A percentile compares a stretch with the other conserved stretches of the same genome.
These are phyloP conservation scores for Pomatostomus ruficeps DNA, from an alignment of 2,113 vertebrate genomes.

Conservation along the genomic window DNA sequence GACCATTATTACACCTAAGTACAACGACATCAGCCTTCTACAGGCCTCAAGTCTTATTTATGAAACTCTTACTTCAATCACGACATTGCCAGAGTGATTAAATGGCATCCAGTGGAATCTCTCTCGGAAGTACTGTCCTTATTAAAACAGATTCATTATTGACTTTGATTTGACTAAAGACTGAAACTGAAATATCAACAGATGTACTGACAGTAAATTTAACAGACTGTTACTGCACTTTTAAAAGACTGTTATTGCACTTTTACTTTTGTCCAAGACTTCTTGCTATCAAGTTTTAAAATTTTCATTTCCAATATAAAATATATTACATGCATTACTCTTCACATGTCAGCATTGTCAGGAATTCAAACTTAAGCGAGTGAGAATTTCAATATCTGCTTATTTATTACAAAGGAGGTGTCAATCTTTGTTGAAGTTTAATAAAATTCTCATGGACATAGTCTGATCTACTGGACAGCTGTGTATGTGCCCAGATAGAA, in stretches of 20 bases:
- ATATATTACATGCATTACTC: background rate
- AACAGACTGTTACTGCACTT: background rate
- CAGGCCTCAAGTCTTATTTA: background rate
- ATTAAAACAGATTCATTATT: background rate
- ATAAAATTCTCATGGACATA: background rate
- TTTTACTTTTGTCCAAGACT: background rate
- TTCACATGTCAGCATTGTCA: background rate
- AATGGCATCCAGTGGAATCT: background rate
- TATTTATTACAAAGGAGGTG: background rate
- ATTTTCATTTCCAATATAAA: background rate
- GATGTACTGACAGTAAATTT: background rate
- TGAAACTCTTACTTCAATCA: background rate
- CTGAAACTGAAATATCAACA: background rate
- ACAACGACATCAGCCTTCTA: background rate
- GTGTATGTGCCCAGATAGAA: background rate
- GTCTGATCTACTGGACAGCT: background rate
- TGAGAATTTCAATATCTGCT: background rate
- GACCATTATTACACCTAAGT: background rate
- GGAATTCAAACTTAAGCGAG: background rate
- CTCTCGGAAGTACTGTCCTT: background rate
- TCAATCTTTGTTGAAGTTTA: background rate
- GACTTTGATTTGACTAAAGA: background rate
- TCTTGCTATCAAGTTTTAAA: background rate
- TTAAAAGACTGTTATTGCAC: background rate
- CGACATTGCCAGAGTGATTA: background rate